Base-by-base conservation (phyloP, 2,888 invertebrate genomes). In the Tachystola acroxantha region DNA sequence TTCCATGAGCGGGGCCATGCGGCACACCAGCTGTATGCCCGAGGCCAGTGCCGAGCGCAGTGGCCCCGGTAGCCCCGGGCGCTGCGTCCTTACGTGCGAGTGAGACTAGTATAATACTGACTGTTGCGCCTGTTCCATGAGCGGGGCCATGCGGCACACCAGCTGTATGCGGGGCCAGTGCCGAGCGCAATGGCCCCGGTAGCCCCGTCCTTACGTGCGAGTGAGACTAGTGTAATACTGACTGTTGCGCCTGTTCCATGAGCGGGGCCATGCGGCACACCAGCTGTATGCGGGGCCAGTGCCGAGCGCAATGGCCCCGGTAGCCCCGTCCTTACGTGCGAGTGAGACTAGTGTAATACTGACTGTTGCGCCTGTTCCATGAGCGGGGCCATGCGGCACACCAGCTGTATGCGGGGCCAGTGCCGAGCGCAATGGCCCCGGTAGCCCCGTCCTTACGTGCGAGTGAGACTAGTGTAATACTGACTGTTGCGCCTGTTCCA, bases 211-310 rank as follows among this genome's bases (percentile, higher is more conserved):
- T 90, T 1, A 95, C 93, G 9, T 92, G n/a, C 3, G 24, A n/a
- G 24, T 3, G 24, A n/a, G 6, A 24, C n/a, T 6, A 13, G 13
- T 32, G 3, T 6, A 36, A 36, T 40, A 4, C 34, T 30, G 31
- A 27, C 16, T 30, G 39, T 10, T 34, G 34, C 37, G 25, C 33
- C 4, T 28, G 26, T 27, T 43, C 45, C 26, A 33, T 32, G 35
- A 36, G 42, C 30, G 96, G 97, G 34, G 95, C 94, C 69, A 97
- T 87, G 55, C 93, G 91, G 57, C 90, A 91, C 25, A 95, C 90
- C 47, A 97, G 88, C 37, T 84, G 86, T 36, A 98, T 91, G 37
- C n/a, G 89, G 80, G 41, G 24, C 24, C 28, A 24, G 28, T 3
- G 88, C 77, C 36, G 82, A 73, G 12, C 94, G 74, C 14, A 91